Conservation (phyloP, 2,113 vertebrate genomes). For the Morone chrysops region DNA sequence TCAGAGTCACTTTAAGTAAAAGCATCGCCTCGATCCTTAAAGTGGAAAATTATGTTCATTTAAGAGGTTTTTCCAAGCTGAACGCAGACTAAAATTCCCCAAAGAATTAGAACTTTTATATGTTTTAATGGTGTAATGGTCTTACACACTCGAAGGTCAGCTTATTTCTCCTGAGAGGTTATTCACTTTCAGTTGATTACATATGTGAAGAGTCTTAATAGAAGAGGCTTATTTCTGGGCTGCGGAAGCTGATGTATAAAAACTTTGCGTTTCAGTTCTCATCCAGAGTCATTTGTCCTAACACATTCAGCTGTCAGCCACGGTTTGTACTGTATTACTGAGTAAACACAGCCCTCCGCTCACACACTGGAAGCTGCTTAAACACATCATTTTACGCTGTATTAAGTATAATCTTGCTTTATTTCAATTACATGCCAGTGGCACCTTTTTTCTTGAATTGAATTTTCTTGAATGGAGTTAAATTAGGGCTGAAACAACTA, state of each 20-base stretch:
- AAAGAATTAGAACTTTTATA: slow-evolving; percentile 8
- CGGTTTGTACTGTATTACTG: slow-evolving; percentile 12
- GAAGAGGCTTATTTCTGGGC: background rate
- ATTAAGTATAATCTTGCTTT: background rate
- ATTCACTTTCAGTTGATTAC: slow-evolving; percentile 16
- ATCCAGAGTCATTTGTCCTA: slow-evolving; percentile 15
- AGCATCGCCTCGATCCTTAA: background rate
- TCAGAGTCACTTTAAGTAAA: slow-evolving; percentile 14
- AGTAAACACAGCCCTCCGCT: slow-evolving; percentile 24
- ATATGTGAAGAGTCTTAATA: background rate
- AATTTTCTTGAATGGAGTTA: background rate
- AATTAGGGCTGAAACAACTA: background rate
- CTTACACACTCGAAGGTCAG: slow-evolving; percentile 22
- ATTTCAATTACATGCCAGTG: background rate
- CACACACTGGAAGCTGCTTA: background rate
- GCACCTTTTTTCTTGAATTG: background rate
- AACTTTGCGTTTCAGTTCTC: slow-evolving; percentile 2
- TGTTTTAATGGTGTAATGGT: slow-evolving; percentile 14
- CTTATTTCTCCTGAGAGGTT: slow-evolving; percentile 22
- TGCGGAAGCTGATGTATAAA: background rate
- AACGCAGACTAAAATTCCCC: slow-evolving; percentile 19
- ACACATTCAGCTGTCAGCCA: slow-evolving; percentile 17
- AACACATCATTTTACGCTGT: background rate
- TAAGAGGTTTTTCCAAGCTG: slow-evolving; percentile 27
- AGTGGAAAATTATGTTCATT: slow-evolving; percentile 52